Evolutionary conservation across 2,113 vertebrate species (phyloP).

Genomic region (Aegotheles bennettii): DNA sequence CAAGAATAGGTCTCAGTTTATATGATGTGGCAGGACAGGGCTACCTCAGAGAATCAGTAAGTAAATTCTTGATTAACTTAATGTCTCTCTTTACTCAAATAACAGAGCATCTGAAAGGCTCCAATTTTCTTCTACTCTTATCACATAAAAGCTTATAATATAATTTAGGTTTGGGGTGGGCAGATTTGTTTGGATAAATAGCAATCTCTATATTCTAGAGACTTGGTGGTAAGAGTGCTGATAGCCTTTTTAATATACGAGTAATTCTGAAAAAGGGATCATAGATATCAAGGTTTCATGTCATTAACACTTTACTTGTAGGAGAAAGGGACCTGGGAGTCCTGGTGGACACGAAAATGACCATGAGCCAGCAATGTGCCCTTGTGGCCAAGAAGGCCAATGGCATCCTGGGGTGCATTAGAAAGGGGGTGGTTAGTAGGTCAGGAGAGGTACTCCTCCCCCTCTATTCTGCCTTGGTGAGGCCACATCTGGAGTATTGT

Average conservation of each 20-base stretch:
- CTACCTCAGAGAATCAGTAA: constrained; percentile 95
- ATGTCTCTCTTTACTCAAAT: not conserved
- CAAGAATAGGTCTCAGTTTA: constrained; percentile 95
- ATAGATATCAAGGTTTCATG: not conserved
- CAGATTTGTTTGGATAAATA: not conserved
- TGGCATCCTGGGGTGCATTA: no score
- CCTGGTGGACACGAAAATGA: no score
- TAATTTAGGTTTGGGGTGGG: not conserved
- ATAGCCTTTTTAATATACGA: not conserved
- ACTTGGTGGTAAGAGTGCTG: not conserved
- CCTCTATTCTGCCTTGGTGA: no score
- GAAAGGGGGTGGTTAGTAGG: no score
- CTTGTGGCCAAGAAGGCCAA: no score
- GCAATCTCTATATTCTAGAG: not conserved
- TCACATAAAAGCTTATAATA: not conserved
- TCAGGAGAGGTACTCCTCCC: no score
- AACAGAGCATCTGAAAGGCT: not conserved
- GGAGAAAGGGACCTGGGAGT: no score
- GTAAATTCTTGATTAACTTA: constrained; percentile 30
- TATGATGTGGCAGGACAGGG: constrained; percentile 98
- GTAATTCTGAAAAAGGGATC: not conserved
- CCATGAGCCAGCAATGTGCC: no score
- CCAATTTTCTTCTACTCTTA: not conserved
- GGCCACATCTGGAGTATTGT: no score
- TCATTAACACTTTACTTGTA: not conserved